Evolutionary conservation across 1,140 invertebrate genomes (phyloP).

Genomic region (Leptonema lineaticorne): DNA sequence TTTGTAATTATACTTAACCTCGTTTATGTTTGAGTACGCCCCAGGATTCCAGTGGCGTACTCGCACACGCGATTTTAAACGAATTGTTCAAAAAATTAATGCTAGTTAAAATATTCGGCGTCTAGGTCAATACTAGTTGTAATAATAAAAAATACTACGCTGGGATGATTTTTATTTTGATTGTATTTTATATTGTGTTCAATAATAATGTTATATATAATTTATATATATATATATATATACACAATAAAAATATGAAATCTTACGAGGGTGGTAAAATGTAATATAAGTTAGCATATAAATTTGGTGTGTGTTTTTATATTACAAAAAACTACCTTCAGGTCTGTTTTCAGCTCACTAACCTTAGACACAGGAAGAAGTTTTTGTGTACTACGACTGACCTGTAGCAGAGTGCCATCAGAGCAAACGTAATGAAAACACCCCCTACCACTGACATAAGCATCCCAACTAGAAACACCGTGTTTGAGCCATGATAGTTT

Average conservation of each 20-base stretch:
- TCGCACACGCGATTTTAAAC: not conserved
- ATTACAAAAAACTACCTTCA: slow-evolving; percentile 68
- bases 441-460: slow-evolving; percentile 97
- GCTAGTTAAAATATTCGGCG: not conserved
- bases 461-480: slow-evolving; percentile 94
- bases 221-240: slow-evolving; percentile 2
- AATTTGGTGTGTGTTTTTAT: no score
- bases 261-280: no score
- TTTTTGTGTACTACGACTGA: slow-evolving; percentile 97
- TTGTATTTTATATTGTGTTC: no score
- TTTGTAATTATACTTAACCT: no score
- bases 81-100: not conserved
- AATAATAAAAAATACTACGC: not conserved
- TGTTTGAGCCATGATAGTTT: slow-evolving; percentile 92
- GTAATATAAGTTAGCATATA: no score
- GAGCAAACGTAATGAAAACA: slow-evolving; percentile 96
- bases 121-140: not conserved
- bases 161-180: not conserved
- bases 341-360: slow-evolving; percentile 81
- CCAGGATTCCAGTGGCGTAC: not conserved
- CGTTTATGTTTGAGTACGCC: slow-evolving; percentile 1
- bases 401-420: slow-evolving; percentile 99
- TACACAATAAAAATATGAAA: no score
- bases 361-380: slow-evolving; percentile 95
- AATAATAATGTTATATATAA: no score